Base-by-base conservation (phyloP, 2,113 vertebrate genomes). In the Apaloderma vittatum region DNA sequence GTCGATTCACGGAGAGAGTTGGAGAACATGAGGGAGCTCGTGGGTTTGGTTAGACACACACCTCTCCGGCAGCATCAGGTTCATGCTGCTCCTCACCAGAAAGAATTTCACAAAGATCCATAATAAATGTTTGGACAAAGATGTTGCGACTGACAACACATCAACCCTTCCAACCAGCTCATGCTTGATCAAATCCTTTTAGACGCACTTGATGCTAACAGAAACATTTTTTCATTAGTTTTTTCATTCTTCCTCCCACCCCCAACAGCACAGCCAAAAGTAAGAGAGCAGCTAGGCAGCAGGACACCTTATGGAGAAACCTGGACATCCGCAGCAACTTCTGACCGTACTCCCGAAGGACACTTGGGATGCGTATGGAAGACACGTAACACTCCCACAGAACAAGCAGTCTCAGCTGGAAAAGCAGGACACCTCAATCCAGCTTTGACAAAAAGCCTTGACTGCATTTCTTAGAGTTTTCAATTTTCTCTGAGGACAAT, bases 1-100 rank as follows among this genome's bases (percentile, higher is more conserved):
- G 8, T 0, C 1, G 29, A 67, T 8, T 57, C 48, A 34, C 10
- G 11, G 1, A 2, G 24, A 27, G 23, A 59, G 65, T 2, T 14
- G 37, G 27, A 57, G 55, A 55, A 45, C 15, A 3, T 0, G 12
- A 55, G 6, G 46, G n/a, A 84, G 24, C 12, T 70, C 2, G 0
- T 23, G 43, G 34, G 18, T 45, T 72, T 57, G 26, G 32, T 27
- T 12, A n/a, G 51, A 46, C 36, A 57, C 15, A 6, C 24, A 15
- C 11, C 23, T 7, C n/a, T 59, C 13, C 3, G 23, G 52, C 58
- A 93, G 45, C 72, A 15, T 27, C 15, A 7, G 34, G 34, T 29
- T 6, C 84, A 57, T 7, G 3, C 11, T 22, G 21, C 46, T 55
- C 34, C 68, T 61, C 45, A 30, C 37, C 30, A 43, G 24, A 32